phyloP scores from a whole-genome alignment of 2,113 vertebrate species.

The Rhabdomys dilectus region DNA sequence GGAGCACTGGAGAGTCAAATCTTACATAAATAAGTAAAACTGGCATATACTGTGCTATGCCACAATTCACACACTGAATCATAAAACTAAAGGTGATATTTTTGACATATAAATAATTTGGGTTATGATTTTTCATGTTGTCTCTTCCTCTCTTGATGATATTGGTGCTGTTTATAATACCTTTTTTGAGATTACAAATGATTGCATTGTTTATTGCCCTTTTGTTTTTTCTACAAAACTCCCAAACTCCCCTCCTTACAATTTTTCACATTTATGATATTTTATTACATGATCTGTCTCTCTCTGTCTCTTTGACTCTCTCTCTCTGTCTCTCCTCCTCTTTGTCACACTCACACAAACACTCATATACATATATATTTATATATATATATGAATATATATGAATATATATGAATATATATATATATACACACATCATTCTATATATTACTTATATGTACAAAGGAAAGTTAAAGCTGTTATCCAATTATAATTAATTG shows the following conservation, averaged over 20 bases:
- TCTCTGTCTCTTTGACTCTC: too few species aligned
- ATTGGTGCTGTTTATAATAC: not conserved
- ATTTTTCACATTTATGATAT: not conserved
- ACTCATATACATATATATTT: too few species aligned
- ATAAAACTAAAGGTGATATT: not conserved
- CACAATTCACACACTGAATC: too few species aligned
- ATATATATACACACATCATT: not conserved
- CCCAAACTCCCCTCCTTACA: not conserved
- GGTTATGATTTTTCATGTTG: not conserved
- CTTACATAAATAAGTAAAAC: not conserved
- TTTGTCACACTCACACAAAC: too few species aligned
- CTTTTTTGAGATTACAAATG: not conserved
- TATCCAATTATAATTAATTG: not conserved
- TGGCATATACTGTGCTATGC: not conserved
- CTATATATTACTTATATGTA: not conserved
- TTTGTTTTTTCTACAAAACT: not conserved
- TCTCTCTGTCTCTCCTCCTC: too few species aligned
- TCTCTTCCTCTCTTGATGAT: not conserved
- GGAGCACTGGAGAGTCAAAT: not conserved
- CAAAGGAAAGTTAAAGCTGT: too few species aligned
- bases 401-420: not conserved
- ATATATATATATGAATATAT: not conserved
- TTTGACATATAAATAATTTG: not conserved
- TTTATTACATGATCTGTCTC: too few species aligned
- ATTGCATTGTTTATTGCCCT: not conserved